Evolutionary conservation across 2,888 invertebrate genomes (phyloP), one percentile per base, ranked within the genome.

Genomic region (Synergus gifuensis): DNA sequence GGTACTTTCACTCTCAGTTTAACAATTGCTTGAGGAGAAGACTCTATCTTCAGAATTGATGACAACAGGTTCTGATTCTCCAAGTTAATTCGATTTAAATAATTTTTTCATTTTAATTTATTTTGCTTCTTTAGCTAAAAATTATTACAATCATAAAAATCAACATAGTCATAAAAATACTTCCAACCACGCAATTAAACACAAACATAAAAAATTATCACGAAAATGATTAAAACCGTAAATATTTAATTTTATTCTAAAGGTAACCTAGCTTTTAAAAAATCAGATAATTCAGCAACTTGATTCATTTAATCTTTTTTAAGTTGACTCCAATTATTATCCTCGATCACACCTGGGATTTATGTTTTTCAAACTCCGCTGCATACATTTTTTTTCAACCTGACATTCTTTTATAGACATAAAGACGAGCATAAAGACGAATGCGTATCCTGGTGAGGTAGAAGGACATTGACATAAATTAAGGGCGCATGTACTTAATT

Each of bases 1-100:
- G 69, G 54, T 73, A 73, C 73, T 73, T 73, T 73, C 73, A 73
- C 73, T 73, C 73, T 49, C 49, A 49, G 28, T 16, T 73, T 54
- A 73, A 36, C 73, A 73, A 73, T 73, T 54, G 49, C 49, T 73
- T 54, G 8, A 69, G 16, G 49, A 49, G 49, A 67, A 73, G 28
- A 73, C 18, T 69, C 22, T 46, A 22, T 69, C 46, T 28, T 14
- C 28, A 49, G n/a, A 73, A 73, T 73, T 73, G 73, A 73, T 54
- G 49, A 73, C 54, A 73, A n/a, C 22, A 60, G 49, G 22, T 28
- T 54, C 49, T 54, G 16, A 36, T 73, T 73, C n/a, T 73, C 9
- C 22, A 22, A 49, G n/a, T 28, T 73, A n/a, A 73, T 73, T 49
- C 49, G 4, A 36, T 54, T 36, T 36, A 28, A 67, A 67, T 44